These are phyloP conservation scores for Scatophagus argus DNA, from an alignment of 2,113 vertebrate species.

Conservation along the genomic window DNA sequence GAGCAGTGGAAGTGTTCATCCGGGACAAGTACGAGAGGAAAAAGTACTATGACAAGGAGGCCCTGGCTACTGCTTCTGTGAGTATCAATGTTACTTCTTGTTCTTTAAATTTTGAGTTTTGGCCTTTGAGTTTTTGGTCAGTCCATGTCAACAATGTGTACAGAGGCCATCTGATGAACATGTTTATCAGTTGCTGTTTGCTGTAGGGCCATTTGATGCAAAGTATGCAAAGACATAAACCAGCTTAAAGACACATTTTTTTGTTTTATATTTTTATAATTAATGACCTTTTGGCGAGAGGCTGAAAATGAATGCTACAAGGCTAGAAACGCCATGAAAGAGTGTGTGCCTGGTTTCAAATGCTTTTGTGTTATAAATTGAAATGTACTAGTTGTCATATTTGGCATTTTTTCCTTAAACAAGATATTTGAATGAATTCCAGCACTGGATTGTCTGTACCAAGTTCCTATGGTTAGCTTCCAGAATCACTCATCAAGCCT, in stretches of 20 bases:
- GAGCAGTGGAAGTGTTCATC: slow-evolving; percentile 99
- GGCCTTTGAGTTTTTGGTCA: too few relatives aligned
- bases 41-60: slow-evolving; percentile 95
- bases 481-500: neutral
- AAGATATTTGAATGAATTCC: slow-evolving; percentile 42
- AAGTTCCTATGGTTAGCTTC: slow-evolving; percentile 2
- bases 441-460: slow-evolving; percentile 18
- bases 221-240: neutral
- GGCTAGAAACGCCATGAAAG: neutral
- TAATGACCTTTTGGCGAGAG: neutral
- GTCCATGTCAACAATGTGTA: neutral
- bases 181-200: slow-evolving; percentile 2
- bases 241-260: too few relatives aligned
- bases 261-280: too few relatives aligned
- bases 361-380: slow-evolving; percentile 9
- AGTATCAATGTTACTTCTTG: slow-evolving; percentile 79
- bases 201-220: neutral
- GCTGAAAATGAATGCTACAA: neutral
- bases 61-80: slow-evolving; percentile 86
- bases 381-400: slow-evolving; percentile 32
- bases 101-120: neutral
- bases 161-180: slow-evolving; percentile 1
- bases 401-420: slow-evolving; percentile 11
- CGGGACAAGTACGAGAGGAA: slow-evolving; percentile 99
- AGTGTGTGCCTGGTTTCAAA: neutral